These are phyloP conservation scores for Thereva unica DNA, from an alignment of 2,888 invertebrate species.

Conservation along the genomic window DNA sequence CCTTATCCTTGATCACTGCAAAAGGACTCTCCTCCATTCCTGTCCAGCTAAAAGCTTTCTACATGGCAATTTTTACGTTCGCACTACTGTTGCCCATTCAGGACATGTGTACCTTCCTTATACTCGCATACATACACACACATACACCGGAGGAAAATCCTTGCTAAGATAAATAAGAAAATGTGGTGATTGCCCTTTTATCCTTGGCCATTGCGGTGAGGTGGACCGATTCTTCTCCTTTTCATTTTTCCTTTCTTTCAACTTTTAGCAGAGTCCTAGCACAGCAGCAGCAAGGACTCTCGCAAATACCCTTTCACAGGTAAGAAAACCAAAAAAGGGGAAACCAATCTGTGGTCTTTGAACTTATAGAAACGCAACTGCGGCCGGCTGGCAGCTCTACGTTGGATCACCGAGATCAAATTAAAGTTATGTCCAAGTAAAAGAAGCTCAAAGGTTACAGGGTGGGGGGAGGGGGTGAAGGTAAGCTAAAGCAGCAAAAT, in stretches of 20 bases:
- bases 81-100: slow-evolving; percentile 7
- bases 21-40: background rate
- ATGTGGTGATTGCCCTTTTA: slow-evolving; percentile 39
- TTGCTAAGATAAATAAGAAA: slow-evolving; percentile 34
- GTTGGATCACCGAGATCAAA: slow-evolving; percentile 16
- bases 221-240: background rate
- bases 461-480: background rate
- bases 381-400: background rate
- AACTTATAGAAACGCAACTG: slow-evolving; percentile 11
- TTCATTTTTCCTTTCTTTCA: slow-evolving; percentile 1
- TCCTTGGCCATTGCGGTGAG: no score
- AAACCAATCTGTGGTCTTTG: slow-evolving; percentile 14
- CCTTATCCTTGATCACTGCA: no score
- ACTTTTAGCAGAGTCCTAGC: background rate
- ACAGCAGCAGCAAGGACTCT: background rate
- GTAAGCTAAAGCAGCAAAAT: background rate
- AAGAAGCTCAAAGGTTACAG: background rate
- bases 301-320: slow-evolving; percentile 2
- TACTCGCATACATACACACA: no score
- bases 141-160: slow-evolving; percentile 2
- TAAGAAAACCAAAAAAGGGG: background rate
- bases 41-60: slow-evolving; percentile 1
- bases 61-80: background rate
- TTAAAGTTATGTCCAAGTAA: slow-evolving; percentile 12
- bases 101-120: background rate